Conservation (phyloP, 2,113 vertebrate genomes). For the Rhineura floridana region DNA sequence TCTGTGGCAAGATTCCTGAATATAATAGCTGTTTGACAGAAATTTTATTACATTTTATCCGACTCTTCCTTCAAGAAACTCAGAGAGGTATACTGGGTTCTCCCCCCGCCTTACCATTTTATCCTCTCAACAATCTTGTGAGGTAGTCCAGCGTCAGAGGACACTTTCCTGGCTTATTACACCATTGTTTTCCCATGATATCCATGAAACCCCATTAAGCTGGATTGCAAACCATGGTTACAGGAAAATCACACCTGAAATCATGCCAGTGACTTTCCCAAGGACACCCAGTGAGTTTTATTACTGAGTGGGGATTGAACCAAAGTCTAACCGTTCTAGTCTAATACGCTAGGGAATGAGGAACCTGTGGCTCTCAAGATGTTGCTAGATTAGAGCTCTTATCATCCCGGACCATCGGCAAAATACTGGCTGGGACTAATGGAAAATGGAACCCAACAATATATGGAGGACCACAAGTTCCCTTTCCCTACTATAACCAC, state of each 20-base stretch:
- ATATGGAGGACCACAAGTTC: background rate
- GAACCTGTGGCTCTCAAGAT: background rate
- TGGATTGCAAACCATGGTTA: background rate
- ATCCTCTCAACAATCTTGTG: background rate
- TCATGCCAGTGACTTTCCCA: background rate
- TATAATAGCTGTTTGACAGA: background rate
- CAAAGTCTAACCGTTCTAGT: background rate
- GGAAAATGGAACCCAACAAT: background rate
- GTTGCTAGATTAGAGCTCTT: too few species aligned
- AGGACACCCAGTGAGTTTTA: background rate
- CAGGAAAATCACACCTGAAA: background rate
- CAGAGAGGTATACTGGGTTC: background rate
- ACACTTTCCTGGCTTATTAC: background rate
- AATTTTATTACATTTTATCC: background rate
- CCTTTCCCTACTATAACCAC: too few species aligned
- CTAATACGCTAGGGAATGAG: background rate
- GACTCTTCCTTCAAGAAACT: too few species aligned
- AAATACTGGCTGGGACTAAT: background rate
- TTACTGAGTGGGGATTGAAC: background rate
- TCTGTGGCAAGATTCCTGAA: background rate
- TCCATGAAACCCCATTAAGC: background rate
- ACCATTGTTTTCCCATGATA: background rate
- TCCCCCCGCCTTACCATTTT: background rate
- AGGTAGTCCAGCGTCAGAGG: background rate
- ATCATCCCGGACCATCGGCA: too few species aligned